phyloP scores from a whole-genome alignment of 2,888 invertebrate species.

The Spodoptera exigua region DNA sequence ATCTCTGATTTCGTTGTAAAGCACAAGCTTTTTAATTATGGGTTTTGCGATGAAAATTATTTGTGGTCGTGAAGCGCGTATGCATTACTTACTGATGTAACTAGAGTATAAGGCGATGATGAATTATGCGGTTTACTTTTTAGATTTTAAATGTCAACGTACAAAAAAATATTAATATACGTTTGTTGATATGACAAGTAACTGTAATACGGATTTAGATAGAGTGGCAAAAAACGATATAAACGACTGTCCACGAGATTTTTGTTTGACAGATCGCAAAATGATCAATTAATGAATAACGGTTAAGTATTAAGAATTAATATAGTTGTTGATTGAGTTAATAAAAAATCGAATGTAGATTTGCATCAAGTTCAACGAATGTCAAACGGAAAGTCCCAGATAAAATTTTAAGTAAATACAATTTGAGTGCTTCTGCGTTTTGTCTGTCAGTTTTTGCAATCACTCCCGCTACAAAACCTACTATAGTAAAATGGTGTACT shows the following conservation, averaged over 20 bases:
- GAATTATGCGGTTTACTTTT: conserved; percentile 25
- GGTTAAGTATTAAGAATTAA: conserved; percentile 32
- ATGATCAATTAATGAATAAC: conserved; percentile 42
- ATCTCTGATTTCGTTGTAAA: conserved; percentile 71
- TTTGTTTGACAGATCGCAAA: conserved; percentile 37
- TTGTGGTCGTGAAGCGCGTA: conserved; percentile 30
- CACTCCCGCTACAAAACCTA: too few species aligned
- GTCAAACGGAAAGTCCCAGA: neutral
- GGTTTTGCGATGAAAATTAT: conserved; percentile 52
- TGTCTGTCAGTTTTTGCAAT: neutral
- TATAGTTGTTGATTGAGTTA: conserved; percentile 20
- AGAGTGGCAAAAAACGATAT: conserved; percentile 30
- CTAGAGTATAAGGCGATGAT: conserved; percentile 10
- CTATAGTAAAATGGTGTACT: too few species aligned
- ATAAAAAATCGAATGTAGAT: conserved; percentile 36
- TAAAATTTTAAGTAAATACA: conserved; percentile 3
- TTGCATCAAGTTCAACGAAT: conserved; percentile 20
- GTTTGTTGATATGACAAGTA: conserved; percentile 41
- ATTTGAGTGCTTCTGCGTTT: neutral
- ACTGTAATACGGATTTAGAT: conserved; percentile 41
- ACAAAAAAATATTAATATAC: conserved; percentile 17
- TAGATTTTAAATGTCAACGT: conserved; percentile 1
- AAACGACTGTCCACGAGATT: conserved; percentile 28
- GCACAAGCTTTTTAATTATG: conserved; percentile 72
- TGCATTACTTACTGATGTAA: conserved; percentile 4